A percentile compares a stretch with the other conserved stretches of the same genome.
Conservation (phyloP, 2,113 vertebrate species). For the Takifugu bimaculatus region DNA sequence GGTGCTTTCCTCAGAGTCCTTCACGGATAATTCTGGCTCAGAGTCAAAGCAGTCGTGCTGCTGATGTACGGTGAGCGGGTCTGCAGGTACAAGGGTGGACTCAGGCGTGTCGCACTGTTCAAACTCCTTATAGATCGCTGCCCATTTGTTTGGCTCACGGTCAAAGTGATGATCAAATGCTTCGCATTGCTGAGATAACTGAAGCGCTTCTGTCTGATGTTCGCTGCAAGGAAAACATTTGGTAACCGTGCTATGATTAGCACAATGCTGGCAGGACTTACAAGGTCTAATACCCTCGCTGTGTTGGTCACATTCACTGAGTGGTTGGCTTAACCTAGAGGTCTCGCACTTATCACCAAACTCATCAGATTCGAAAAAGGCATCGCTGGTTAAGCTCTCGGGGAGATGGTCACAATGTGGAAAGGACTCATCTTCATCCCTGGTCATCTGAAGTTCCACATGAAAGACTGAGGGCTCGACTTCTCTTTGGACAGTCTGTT, state of each 20-base stretch:
- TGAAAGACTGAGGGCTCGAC: slow-evolving; percentile 39
- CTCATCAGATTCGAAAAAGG: slow-evolving; percentile 31
- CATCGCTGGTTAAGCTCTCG: slow-evolving; percentile 18
- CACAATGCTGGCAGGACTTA: slow-evolving; percentile 45
- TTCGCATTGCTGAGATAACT: slow-evolving; percentile 50
- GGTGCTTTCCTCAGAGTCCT: slow-evolving; percentile 40
- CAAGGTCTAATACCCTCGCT: slow-evolving; percentile 64
- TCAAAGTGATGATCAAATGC: slow-evolving; percentile 42
- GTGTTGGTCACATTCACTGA: slow-evolving; percentile 56
- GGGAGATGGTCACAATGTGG: slow-evolving; percentile 26
- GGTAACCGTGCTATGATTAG: slow-evolving; percentile 56
- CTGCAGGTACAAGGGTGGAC: slow-evolving; percentile 25
- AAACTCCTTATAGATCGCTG: slow-evolving; percentile 27
- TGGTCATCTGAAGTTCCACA: slow-evolving; percentile 21
- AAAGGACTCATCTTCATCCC: slow-evolving; percentile 28
- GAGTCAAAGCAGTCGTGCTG: slow-evolving; percentile 35
- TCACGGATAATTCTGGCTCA: slow-evolving; percentile 34
- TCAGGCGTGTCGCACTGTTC: slow-evolving; percentile 33
- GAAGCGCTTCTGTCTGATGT: slow-evolving; percentile 48
- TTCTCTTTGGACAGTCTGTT: slow-evolving; percentile 35
- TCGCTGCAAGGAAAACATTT: slow-evolving; percentile 49
- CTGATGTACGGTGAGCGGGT: slow-evolving; percentile 20
- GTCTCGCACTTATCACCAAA: slow-evolving; percentile 40
- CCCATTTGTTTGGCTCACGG: slow-evolving; percentile 32
- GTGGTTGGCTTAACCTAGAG: slow-evolving; percentile 54